Base-by-base conservation (phyloP, 2,113 vertebrate species). In the Montifringilla adamsi region DNA sequence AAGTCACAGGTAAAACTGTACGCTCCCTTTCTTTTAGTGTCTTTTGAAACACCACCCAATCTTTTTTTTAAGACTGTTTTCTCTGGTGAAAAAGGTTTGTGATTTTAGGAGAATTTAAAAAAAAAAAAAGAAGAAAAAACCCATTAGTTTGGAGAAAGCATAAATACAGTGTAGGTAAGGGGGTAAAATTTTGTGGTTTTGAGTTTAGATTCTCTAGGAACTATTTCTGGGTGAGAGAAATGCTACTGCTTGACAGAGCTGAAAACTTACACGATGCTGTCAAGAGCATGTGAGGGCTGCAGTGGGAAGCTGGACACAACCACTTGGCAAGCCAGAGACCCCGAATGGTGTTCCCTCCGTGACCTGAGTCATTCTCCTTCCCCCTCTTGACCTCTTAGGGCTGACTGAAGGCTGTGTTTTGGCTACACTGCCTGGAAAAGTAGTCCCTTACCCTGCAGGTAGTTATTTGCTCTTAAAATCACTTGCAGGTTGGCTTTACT, bases 1-100 rank as follows among this genome's bases (percentile, higher is more conserved):
- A 43, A 98, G 90, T 90, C 90, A 66, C 95, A 98, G 99, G 98
- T 99, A 98, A 89, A 80, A 12, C 15, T 46, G 8, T 69, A 67
- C 5, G 15, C 16, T n/a, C 31, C 43, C 27, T 67, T 84, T 78
- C 64, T 82, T 31, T 49, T 62, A 24, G 3, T 35, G 35, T 28
- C n/a, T 86, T 75, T 73, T 1, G 2, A 52, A 84, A 50, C 24
- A 39, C 10, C 67, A 14, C 37, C 13, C 44, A 23, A 44, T 49
- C 16, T 31, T 31, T 52, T 62, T 62, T 59, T 63, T 1, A 72
- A 78, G 23, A 56, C 8, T 5, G 5, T 31, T 94, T 91, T 64
- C 15, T 75, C 24, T 18, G 14, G 17, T 75, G 60, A 11, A 68
- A 62, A 90, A 43, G 2, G 3, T 27, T 47, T 27, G 26, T 43